Evolutionary conservation across 2,113 vertebrate species (phyloP).

Genomic region (Oenanthe oenanthe): DNA sequence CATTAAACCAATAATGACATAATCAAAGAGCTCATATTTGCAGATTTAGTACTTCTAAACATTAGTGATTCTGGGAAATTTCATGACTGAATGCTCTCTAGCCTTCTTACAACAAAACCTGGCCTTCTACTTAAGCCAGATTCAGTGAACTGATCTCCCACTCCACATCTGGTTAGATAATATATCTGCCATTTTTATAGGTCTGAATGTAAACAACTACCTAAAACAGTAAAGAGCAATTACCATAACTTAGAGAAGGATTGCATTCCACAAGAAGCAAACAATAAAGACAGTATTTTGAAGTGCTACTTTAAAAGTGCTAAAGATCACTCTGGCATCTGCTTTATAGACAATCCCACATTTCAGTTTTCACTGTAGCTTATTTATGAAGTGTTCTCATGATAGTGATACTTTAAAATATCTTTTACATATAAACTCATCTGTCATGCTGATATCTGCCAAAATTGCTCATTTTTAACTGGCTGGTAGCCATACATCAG

Average conservation of each 20-base stretch:
- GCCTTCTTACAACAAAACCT: not conserved
- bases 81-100: not conserved
- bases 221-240: not conserved
- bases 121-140: not conserved
- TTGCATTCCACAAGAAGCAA: not conserved
- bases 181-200: not conserved
- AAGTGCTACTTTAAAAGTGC: not conserved
- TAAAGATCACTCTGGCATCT: conserved; percentile 20
- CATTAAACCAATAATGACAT: not conserved
- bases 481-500: not conserved
- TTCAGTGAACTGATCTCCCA: not conserved
- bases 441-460: not conserved
- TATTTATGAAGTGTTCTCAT: conserved; percentile 33
- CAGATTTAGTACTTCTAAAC: not conserved
- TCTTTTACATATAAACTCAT: conserved; percentile 31
- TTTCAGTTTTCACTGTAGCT: conserved; percentile 27
- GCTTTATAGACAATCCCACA: conserved; percentile 42
- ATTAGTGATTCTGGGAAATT: not conserved
- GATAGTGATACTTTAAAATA: conserved; percentile 9
- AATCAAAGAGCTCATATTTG: not conserved
- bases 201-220: not conserved
- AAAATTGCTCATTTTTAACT: conserved; percentile 52
- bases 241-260: not conserved
- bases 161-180: not conserved
- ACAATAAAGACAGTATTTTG: conserved; percentile 40